A percentile compares a stretch with the other conserved stretches of the same genome.
phyloP scores from a whole-genome alignment of 2,797 vertebrate genomes.

The Danio aesculapii region DNA sequence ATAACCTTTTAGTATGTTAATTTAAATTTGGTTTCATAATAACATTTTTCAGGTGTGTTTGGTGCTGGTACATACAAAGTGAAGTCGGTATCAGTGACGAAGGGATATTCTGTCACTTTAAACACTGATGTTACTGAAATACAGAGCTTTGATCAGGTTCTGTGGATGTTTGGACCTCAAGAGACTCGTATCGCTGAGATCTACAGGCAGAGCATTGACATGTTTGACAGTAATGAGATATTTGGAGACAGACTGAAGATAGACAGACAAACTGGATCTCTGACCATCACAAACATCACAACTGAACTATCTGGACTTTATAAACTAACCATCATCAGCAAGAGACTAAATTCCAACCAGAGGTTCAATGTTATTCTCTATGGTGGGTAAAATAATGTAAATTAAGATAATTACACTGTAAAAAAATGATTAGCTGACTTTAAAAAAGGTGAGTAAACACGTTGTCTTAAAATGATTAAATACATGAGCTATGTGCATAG shows the following conservation, averaged over 20 bases:
- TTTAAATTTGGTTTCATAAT: too few relatives aligned
- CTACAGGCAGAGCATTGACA: background rate
- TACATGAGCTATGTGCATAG: too few relatives aligned
- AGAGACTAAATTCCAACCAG: background rate
- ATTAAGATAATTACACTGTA: background rate
- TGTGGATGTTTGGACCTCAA: too few relatives aligned
- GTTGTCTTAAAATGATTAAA: too few relatives aligned
- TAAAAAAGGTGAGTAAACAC: too few relatives aligned
- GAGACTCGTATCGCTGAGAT: background rate
- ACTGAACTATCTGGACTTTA: background rate
- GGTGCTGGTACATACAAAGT: background rate
- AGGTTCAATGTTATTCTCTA: background rate
- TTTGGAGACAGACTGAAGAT: background rate
- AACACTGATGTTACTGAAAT: too few relatives aligned
- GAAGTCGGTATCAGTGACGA: background rate
- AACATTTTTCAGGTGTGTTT: background rate
- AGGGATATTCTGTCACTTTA: background rate
- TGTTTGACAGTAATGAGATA: background rate
- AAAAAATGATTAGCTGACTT: too few relatives aligned
- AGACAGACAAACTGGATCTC: background rate
- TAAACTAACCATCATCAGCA: background rate
- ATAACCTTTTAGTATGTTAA: too few relatives aligned
- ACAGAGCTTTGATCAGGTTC: too few relatives aligned
- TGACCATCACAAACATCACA: background rate
- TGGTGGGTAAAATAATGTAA: background rate